These are phyloP conservation scores for Euthynnus affinis DNA, from an alignment of 2,797 vertebrate genomes.

Conservation along the genomic window DNA sequence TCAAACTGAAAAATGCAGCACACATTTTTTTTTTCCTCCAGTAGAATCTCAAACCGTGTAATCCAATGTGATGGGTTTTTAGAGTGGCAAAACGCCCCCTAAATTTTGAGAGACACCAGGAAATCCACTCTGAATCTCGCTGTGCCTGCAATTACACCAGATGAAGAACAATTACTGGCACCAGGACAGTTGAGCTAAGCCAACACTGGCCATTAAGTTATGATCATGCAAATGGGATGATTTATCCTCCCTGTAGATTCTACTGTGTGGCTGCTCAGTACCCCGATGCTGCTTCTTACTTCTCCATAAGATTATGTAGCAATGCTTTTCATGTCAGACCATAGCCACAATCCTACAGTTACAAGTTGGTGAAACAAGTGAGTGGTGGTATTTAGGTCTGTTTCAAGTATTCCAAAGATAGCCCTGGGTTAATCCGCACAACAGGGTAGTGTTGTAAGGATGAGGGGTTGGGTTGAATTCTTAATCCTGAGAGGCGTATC, in stretches of 20 bases:
- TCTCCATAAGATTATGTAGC: conserved; percentile 15
- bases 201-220: conserved; percentile 64
- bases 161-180: conserved; percentile 75
- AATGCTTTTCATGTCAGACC: conserved; percentile 22
- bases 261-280: conserved; percentile 23
- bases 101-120: conserved; percentile 77
- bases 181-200: conserved; percentile 42
- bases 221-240: conserved; percentile 64
- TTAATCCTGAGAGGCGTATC: conserved; percentile 82
- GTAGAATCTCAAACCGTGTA: conserved; percentile 75
- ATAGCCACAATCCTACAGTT: conserved; percentile 32
- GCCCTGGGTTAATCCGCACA: conserved; percentile 76
- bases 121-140: conserved; percentile 76
- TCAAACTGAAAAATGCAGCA: conserved; percentile 66
- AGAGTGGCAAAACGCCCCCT: conserved; percentile 72
- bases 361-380: conserved; percentile 55
- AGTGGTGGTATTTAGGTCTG: conserved; percentile 61
- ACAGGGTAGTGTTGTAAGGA: conserved; percentile 71
- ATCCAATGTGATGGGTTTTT: conserved; percentile 82
- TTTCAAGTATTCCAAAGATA: conserved; percentile 75
- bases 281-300: conserved; percentile 17
- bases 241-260: conserved; percentile 29
- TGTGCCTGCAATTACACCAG: conserved; percentile 67
- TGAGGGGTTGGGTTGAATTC: conserved; percentile 69
- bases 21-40: conserved; percentile 40